A percentile compares a stretch with the other conserved stretches of the same genome.
Evolutionary conservation across 2,888 invertebrate species (phyloP).

Genomic region (Fragum fragum): DNA sequence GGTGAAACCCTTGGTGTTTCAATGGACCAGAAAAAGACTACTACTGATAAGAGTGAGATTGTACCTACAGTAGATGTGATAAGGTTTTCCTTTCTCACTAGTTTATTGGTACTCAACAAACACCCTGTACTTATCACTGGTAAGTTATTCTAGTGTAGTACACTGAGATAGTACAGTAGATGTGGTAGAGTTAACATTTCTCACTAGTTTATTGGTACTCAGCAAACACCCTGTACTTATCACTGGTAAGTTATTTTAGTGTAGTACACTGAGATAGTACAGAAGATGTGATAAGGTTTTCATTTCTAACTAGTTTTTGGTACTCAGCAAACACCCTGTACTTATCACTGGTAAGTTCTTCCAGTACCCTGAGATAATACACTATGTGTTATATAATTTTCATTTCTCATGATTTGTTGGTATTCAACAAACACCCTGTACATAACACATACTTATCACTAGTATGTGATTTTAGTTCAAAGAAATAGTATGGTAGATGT

Average conservation of each 20-base stretch:
- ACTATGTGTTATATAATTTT: constrained; percentile 86
- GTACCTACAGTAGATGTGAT: constrained; percentile 86
- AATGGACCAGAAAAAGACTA: constrained; percentile 74
- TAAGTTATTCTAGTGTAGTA: too few species aligned
- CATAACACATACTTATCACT: too few species aligned
- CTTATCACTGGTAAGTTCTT: constrained; percentile 76
- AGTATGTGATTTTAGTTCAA: too few species aligned
- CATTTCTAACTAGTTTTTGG: constrained; percentile 84
- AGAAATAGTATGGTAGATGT: too few species aligned
- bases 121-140: constrained; percentile 86
- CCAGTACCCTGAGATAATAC: too few species aligned
- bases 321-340: constrained; percentile 85
- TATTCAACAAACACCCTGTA: constrained; percentile 84
- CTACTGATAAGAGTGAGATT: constrained; percentile 78
- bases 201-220: constrained; percentile 82
- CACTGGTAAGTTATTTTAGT: constrained; percentile 84
- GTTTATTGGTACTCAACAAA: constrained; percentile 83
- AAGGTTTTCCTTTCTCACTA: constrained; percentile 85
- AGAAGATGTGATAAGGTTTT: constrained; percentile 86
- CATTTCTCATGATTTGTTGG: constrained; percentile 84
- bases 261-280: constrained; percentile 68
- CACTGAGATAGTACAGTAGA: constrained; percentile 79
- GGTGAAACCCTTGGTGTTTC: constrained; percentile 83
- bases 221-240: constrained; percentile 85
- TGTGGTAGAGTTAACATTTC: constrained; percentile 86